A percentile compares a stretch with the other conserved stretches of the same genome.
phyloP scores from a whole-genome alignment of 2,888 invertebrate species.

The Papilio gigon region DNA sequence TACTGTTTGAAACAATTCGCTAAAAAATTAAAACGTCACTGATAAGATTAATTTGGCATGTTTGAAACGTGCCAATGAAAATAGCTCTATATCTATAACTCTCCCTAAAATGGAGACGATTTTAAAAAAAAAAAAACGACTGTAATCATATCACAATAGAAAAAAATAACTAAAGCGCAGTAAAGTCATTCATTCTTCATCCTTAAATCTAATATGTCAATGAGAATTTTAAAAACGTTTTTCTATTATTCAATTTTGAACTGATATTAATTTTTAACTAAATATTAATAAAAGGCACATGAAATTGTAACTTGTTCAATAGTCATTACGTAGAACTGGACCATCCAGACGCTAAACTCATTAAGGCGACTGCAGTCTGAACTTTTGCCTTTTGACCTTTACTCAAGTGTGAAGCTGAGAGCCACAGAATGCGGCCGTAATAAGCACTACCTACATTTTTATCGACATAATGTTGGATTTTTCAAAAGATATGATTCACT shows the following conservation, averaged over 20 bases:
- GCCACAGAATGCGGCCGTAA: conserved; percentile 18
- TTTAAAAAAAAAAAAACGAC: background rate
- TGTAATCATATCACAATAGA: background rate
- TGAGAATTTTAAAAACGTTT: too few species aligned
- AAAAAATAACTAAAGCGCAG: too few species aligned
- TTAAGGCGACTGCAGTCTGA: conserved; percentile 26
- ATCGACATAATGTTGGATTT: conserved; percentile 3
- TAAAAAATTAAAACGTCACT: background rate
- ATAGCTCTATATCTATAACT: too few species aligned
- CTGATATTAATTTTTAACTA: background rate
- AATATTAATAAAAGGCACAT: background rate
- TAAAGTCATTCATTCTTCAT: too few species aligned
- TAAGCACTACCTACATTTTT: conserved; percentile 14
- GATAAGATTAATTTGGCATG: background rate
- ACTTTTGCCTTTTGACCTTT: conserved; percentile 31
- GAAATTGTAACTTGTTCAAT: background rate
- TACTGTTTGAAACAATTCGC: background rate
- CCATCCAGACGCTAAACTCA: conserved; percentile 25
- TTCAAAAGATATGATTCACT: background rate
- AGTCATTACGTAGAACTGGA: conserved; percentile 20
- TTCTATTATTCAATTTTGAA: background rate
- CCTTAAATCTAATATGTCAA: too few species aligned
- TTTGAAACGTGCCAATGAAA: background rate
- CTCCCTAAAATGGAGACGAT: background rate
- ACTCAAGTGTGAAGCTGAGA: conserved; percentile 11